phyloP scores from a whole-genome alignment of 2,888 invertebrate species.

The Heliconius aoede region DNA sequence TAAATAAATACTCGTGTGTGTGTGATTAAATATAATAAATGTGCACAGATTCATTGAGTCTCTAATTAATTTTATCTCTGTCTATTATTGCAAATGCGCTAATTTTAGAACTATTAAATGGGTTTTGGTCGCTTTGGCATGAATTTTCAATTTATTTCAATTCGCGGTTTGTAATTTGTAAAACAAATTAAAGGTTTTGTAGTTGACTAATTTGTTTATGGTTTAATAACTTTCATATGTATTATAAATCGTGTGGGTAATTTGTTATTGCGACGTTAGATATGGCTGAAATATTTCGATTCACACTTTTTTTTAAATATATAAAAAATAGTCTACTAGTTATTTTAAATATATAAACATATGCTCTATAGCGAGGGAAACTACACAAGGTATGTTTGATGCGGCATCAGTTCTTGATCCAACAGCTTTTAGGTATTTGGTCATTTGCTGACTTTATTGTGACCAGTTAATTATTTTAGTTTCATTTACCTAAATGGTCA shows the following conservation, averaged over 20 bases:
- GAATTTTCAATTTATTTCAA: conserved; percentile 32
- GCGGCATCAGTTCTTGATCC: too few species aligned
- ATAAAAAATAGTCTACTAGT: too few species aligned
- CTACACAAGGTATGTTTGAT: too few species aligned
- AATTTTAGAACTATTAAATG: conserved; percentile 38
- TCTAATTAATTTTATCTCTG: conserved; percentile 40
- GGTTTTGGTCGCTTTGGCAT: conserved; percentile 29
- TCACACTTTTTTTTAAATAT: too few species aligned
- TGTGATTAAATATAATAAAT: conserved; percentile 20
- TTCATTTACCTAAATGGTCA: too few species aligned
- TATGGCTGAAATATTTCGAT: not conserved
- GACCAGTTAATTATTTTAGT: too few species aligned
- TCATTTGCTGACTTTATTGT: too few species aligned
- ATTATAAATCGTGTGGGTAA: not conserved
- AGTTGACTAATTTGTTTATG: conserved; percentile 14
- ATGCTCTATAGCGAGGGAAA: too few species aligned
- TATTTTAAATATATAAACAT: too few species aligned
- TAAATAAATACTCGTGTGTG: not conserved
- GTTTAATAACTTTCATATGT: not conserved
- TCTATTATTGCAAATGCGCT: conserved; percentile 40
- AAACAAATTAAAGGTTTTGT: conserved; percentile 23
- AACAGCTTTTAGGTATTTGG: too few species aligned
- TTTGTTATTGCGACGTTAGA: not conserved
- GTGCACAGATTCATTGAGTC: conserved; percentile 28
- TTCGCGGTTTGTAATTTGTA: conserved; percentile 31